A percentile compares a stretch with the other conserved stretches of the same genome.
Conservation (phyloP, 2,113 vertebrate genomes). For the Oophaga pumilio region DNA sequence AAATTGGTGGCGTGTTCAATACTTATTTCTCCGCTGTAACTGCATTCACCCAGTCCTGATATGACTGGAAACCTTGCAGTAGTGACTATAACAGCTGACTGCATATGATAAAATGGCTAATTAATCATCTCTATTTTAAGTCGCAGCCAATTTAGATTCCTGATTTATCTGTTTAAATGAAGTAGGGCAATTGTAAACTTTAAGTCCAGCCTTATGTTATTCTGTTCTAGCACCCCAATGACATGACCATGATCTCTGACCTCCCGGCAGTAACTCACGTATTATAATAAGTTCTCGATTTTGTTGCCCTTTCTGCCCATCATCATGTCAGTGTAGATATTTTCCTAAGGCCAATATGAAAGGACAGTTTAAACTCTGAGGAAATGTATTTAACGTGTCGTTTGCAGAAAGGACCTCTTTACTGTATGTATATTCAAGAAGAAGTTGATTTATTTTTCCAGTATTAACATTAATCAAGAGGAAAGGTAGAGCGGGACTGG, state of each 20-base stretch:
- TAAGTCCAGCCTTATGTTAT: neutral
- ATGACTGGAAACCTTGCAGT: neutral
- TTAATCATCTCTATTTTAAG: neutral
- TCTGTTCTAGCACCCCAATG: neutral
- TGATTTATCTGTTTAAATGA: neutral
- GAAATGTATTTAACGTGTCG: constrained; percentile 44
- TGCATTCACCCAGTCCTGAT: no score
- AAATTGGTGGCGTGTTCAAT: no score
- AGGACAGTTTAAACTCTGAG: constrained; percentile 40
- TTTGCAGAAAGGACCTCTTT: constrained; percentile 51
- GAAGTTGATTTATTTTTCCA: constrained; percentile 50
- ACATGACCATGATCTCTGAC: neutral
- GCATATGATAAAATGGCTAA: neutral
- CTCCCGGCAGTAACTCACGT: neutral
- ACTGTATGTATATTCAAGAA: constrained; percentile 53
- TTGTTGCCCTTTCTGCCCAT: constrained; percentile 9
- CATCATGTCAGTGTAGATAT: constrained; percentile 36
- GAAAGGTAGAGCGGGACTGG: constrained; percentile 13
- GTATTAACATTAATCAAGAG: constrained; percentile 50
- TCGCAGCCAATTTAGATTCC: neutral
- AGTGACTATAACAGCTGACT: neutral
- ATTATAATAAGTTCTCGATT: neutral
- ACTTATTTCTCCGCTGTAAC: no score
- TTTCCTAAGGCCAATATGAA: constrained; percentile 17
- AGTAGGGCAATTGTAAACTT: neutral